Conservation (phyloP, 2,113 vertebrate genomes). For the Loxodonta africana region DNA sequence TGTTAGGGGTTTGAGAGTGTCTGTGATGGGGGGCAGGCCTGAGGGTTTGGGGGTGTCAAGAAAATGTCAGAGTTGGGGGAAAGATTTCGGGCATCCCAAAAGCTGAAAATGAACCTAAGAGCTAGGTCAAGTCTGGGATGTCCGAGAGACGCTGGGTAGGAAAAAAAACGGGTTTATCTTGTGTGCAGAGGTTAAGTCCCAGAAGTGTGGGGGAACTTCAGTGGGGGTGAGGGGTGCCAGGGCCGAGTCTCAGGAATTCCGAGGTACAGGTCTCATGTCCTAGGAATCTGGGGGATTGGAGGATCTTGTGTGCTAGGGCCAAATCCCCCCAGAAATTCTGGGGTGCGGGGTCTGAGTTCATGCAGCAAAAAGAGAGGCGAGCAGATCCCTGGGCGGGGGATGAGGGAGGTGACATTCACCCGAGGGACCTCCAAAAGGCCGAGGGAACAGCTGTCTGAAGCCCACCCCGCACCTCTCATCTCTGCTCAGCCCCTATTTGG, state of each 20-base stretch:
- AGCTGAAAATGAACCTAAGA: slow-evolving; percentile 59
- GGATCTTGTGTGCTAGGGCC: slow-evolving; percentile 25
- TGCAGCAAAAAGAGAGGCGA: slow-evolving; percentile 60
- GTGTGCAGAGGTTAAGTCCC: neutral
- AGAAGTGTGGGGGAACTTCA: neutral
- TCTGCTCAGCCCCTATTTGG: neutral
- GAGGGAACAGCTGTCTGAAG: neutral
- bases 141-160: neutral
- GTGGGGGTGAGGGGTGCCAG: neutral
- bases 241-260: neutral
- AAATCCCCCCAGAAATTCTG: slow-evolving; percentile 8
- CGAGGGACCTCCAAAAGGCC: neutral
- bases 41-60: slow-evolving; percentile 26
- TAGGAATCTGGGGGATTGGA: neutral
- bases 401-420: neutral
- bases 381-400: neutral
- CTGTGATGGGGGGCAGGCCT: neutral
- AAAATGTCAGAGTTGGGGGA: neutral
- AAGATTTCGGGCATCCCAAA: slow-evolving; percentile 63
- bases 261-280: slow-evolving; percentile 61
- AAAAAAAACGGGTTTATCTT: neutral
- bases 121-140: neutral
- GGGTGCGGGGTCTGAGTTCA: slow-evolving; percentile 55
- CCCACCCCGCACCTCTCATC: neutral
- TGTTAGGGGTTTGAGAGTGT: neutral